phyloP scores from a whole-genome alignment of 2,113 vertebrate genomes.

The Pelecanoides urinatrix region DNA sequence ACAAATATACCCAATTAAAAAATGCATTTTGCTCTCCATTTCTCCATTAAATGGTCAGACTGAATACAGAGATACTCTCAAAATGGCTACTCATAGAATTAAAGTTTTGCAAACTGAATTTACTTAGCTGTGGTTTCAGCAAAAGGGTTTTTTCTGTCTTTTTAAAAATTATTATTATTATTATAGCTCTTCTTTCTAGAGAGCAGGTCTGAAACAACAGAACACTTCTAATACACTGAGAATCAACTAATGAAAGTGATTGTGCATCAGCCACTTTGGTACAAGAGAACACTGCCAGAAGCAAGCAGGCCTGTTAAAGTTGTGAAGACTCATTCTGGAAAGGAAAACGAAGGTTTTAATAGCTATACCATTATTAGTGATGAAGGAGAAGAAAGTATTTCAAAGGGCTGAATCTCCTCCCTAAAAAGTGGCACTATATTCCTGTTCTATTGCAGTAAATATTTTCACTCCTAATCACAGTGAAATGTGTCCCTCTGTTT shows the following conservation, averaged over 20 bases:
- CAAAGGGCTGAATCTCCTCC: not conserved
- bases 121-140: not conserved
- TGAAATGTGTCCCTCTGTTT: not conserved
- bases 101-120: not conserved
- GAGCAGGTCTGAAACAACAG: not conserved
- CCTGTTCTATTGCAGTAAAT: not conserved
- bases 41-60: not conserved
- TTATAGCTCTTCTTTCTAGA: not conserved
- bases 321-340: not conserved
- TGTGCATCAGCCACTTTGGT: not conserved
- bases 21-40: not conserved
- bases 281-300: not conserved
- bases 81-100: not conserved
- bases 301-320: not conserved
- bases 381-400: not conserved
- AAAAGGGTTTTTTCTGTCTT: not conserved
- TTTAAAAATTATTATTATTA: not conserved
- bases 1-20: not conserved
- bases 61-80: not conserved
- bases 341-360: not conserved
- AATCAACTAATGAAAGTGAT: not conserved
- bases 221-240: not conserved
- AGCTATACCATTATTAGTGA: not conserved
- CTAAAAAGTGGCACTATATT: not conserved
- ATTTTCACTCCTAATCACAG: not conserved